A percentile compares a stretch with the other conserved stretches of the same genome.
phyloP scores from a whole-genome alignment of 2,888 invertebrate genomes.

The Aphelenchoides bicaudatus region DNA sequence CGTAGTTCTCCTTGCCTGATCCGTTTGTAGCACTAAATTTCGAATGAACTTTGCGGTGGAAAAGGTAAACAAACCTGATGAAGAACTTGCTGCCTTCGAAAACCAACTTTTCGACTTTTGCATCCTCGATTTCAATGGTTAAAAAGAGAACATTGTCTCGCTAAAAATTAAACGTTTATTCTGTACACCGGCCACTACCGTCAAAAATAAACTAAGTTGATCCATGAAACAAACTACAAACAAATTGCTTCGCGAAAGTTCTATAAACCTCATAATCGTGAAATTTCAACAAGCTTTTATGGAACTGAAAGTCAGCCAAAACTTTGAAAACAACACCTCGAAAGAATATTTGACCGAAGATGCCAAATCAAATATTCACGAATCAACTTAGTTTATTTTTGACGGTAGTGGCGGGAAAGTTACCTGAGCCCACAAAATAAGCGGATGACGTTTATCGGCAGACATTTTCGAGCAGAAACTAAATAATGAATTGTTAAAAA shows the following conservation, averaged over 20 bases:
- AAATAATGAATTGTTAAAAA: no score
- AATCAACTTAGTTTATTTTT: neutral
- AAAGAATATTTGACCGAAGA: no score
- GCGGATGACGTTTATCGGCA: no score
- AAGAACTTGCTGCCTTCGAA: conserved; percentile 46
- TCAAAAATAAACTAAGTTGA: neutral
- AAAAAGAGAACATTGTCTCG: conserved; percentile 77
- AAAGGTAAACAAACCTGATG: conserved; percentile 39
- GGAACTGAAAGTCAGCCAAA: no score
- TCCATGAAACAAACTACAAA: no score
- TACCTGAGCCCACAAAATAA: no score
- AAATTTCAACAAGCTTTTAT: no score
- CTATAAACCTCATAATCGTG: no score
- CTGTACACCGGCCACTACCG: neutral
- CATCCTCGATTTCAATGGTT: conserved; percentile 82
- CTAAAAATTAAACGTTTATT: conserved; percentile 64
- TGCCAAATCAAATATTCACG: no score
- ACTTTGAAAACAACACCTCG: no score
- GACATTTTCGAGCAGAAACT: no score
- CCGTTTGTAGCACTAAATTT: conserved; percentile 66
- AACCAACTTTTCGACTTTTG: conserved; percentile 46
- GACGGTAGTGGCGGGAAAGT: neutral
- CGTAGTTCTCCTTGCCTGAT: conserved; percentile 71
- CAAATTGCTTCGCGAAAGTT: no score
- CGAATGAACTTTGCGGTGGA: neutral